phyloP scores from a whole-genome alignment of 2,888 invertebrate genomes.

The Artemia sp. region DNA sequence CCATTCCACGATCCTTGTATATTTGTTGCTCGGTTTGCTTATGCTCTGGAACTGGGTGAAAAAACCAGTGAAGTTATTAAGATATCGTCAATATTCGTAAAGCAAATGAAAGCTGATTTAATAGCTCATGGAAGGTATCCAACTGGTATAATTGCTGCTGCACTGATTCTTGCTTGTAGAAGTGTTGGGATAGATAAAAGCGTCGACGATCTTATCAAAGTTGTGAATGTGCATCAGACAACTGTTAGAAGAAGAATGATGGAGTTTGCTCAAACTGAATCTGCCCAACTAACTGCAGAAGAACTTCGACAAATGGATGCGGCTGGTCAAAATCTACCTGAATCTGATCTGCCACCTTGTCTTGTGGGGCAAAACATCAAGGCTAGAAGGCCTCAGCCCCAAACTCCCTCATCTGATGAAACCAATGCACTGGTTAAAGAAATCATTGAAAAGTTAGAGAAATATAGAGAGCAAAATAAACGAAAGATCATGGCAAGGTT shows the following conservation, averaged over 20 bases:
- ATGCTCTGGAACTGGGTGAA: neutral
- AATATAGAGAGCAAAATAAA: neutral
- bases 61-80: neutral
- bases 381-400: neutral
- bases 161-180: conserved; percentile 9
- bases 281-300: conserved; percentile 8
- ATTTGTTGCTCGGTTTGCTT: neutral
- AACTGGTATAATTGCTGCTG: conserved; percentile 11
- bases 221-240: neutral
- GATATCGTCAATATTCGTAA: neutral
- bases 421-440: neutral
- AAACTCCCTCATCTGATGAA: neutral
- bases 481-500: neutral
- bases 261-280: conserved; percentile 10
- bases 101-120: neutral
- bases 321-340: neutral
- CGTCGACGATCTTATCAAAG: neutral
- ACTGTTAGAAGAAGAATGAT: neutral
- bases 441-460: neutral
- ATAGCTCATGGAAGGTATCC: neutral
- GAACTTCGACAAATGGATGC: neutral
- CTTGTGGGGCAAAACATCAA: neutral
- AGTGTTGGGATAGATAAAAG: conserved; percentile 6
- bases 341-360: conserved; percentile 2
- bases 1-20: conserved; percentile 11